Evolutionary conservation across 2,888 invertebrate species (phyloP).

Genomic region (Troides helena): DNA sequence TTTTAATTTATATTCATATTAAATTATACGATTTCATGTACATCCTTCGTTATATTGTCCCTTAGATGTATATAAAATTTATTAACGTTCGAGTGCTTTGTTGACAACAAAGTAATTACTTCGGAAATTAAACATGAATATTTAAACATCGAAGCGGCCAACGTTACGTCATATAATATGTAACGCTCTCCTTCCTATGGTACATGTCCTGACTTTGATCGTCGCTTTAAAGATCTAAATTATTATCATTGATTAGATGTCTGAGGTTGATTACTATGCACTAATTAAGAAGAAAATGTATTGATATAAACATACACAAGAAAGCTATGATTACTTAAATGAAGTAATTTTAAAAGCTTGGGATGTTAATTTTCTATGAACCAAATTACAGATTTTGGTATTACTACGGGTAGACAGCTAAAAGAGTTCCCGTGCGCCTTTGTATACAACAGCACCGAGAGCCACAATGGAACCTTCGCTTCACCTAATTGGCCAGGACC

Average conservation of each 20-base stretch:
- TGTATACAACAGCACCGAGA: conserved; percentile 90
- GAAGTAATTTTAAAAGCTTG: not conserved
- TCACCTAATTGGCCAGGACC: conserved; percentile 95
- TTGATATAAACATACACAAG: no score
- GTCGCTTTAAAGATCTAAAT: not conserved
- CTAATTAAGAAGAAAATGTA: not conserved
- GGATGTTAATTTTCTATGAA: conserved; percentile 76
- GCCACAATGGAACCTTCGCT: conserved; percentile 89
- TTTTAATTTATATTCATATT: not conserved
- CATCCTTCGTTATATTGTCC: not conserved
- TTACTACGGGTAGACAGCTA: conserved; percentile 89
- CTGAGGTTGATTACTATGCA: not conserved
- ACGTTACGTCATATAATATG: conserved; percentile 11
- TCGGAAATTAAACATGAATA: conserved; percentile 28
- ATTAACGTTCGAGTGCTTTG: conserved; percentile 15
- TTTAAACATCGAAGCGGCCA: conserved; percentile 22
- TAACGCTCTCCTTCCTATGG: not conserved
- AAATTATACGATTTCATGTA: not conserved
- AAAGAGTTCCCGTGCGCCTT: conserved; percentile 91
- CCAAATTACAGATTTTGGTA: conserved; percentile 88
- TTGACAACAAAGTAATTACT: conserved; percentile 20
- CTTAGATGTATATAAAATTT: conserved; percentile 17
- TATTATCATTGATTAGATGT: not conserved
- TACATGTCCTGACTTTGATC: not conserved
- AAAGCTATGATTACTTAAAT: not conserved